Conservation (phyloP, 2,888 invertebrate genomes). For the Ethmia dodecea region DNA sequence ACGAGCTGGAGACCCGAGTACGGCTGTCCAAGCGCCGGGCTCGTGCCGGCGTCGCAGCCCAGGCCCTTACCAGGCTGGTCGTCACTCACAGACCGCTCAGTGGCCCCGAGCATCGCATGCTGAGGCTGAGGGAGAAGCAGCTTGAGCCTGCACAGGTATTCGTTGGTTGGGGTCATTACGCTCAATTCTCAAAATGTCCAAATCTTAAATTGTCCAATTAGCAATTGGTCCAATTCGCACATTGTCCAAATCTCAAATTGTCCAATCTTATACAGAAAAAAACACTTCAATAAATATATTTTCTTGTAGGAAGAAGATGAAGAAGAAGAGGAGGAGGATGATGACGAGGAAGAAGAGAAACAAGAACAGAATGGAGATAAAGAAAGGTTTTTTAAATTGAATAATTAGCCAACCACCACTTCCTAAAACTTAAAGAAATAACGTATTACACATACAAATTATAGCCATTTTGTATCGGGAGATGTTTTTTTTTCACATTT, state of each 20-base stretch:
- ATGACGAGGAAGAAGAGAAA: constrained; percentile 80
- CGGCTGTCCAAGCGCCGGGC: constrained; percentile 95
- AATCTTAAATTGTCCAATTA: too few species aligned
- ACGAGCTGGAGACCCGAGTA: constrained; percentile 96
- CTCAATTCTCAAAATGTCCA: too few species aligned
- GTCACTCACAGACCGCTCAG: constrained; percentile 94
- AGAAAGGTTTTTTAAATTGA: constrained; percentile 48
- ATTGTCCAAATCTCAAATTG: too few species aligned
- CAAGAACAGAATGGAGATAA: constrained; percentile 63
- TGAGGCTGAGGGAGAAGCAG: constrained; percentile 90
- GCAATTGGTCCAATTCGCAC: too few species aligned
- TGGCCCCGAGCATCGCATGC: constrained; percentile 90
- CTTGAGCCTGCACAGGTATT: constrained; percentile 87
- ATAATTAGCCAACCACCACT: too few species aligned
- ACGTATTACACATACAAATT: too few species aligned
- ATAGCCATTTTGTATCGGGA: too few species aligned
- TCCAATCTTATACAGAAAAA: too few species aligned
- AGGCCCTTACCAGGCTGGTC: constrained; percentile 88
- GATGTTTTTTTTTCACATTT: constrained; percentile 16
- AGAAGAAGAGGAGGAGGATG: constrained; percentile 81
- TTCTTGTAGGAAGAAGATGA: constrained; percentile 61
- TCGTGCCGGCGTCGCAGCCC: constrained; percentile 69
- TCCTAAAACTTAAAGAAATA: neutral
- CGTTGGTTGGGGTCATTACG: too few species aligned
- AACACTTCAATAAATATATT: constrained; percentile 4